phyloP scores from a whole-genome alignment of 2,113 vertebrate species.

The Rhineura floridana region DNA sequence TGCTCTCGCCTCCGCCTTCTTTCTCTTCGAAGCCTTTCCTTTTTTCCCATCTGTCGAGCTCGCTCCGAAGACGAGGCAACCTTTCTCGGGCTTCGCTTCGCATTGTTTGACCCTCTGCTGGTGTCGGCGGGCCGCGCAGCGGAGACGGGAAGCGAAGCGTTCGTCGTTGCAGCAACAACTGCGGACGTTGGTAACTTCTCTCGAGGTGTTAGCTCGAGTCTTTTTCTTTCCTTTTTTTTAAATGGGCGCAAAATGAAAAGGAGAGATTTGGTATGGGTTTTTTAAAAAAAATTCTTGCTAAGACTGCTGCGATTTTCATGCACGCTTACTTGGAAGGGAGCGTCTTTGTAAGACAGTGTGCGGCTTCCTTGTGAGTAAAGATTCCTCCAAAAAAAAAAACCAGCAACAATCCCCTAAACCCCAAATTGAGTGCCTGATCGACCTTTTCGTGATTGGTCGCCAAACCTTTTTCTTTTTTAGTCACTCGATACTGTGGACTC shows the following conservation, averaged over 20 bases:
- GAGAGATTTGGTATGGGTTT: background rate
- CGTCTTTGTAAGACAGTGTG: no score
- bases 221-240: no score
- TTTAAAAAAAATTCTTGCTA: no score
- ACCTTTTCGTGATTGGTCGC: no score
- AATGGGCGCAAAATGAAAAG: background rate
- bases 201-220: background rate
- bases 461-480: no score
- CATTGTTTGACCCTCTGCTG: background rate
- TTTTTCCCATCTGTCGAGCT: background rate
- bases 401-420: background rate
- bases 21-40: background rate
- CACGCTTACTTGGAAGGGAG: background rate
- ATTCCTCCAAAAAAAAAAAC: no score
- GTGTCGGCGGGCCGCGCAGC: background rate
- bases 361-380: background rate
- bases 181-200: background rate
- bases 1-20: background rate
- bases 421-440: background rate
- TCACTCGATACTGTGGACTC: no score
- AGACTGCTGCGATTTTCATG: no score
- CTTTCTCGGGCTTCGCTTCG: background rate
- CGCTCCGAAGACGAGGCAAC: background rate
- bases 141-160: background rate
- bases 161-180: background rate